Percentiles rank a stretch among this genome's conserved stretches.
phyloP scores from a whole-genome alignment of 2,888 invertebrate genomes.

The Plebejus melissa region DNA sequence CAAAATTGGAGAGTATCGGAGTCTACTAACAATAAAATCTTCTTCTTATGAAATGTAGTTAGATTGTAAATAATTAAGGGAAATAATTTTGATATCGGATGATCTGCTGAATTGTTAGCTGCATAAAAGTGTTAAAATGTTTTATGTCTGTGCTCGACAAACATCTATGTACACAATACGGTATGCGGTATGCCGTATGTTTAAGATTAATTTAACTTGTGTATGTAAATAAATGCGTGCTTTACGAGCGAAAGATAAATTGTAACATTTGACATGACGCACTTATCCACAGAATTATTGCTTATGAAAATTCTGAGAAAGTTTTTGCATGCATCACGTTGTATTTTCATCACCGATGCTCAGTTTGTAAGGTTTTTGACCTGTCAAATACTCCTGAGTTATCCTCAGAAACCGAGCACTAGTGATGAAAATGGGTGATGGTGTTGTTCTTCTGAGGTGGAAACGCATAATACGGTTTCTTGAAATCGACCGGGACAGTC shows the following conservation, averaged over 20 bases:
- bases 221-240: slow-evolving; percentile 18
- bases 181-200: not conserved
- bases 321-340: not conserved
- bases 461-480: slow-evolving; percentile 31
- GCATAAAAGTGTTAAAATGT: not conserved
- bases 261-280: slow-evolving; percentile 7
- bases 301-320: not conserved
- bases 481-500: slow-evolving; percentile 38
- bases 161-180: not conserved
- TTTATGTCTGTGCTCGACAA: not conserved
- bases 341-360: not conserved
- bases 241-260: slow-evolving; percentile 12
- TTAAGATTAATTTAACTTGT: slow-evolving; percentile 6
- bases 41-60: no score
- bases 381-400: not conserved
- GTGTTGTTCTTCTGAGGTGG: not conserved
- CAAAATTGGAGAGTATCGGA: not conserved
- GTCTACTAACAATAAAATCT: no score
- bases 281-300: slow-evolving; percentile 3
- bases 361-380: not conserved
- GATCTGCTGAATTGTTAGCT: no score
- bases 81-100: no score
- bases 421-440: not conserved
- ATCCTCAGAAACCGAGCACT: not conserved
- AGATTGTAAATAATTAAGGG: no score